Evolutionary conservation across 1,140 invertebrate genomes (phyloP).

Genomic region (silkworm (Bombyx mori)): ASM3026992v2 NC_085128.1:8257001-8257500

Average conservation of each 20-base stretch:
- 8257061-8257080: conserved; percentile 18
- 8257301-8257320: conserved; percentile 16
- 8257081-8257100: conserved; percentile 11
- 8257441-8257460: conserved; percentile 27
- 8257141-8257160: conserved; percentile 56
- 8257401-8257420: conserved; percentile 16
- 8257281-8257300: conserved; percentile 6
- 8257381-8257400: conserved; percentile 63
- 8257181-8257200: conserved; percentile 68
- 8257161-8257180: conserved; percentile 68
- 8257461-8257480: too few species aligned
- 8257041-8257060: conserved; percentile 29
- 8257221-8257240: conserved; percentile 28
- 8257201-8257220: conserved; percentile 61
- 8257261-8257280: too few species aligned
- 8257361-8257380: conserved; percentile 21
- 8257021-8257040: conserved; percentile 58
- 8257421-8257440: conserved; percentile 20
- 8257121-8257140: conserved; percentile 59
- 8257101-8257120: conserved; percentile 40
- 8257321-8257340: conserved; percentile 6
- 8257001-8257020: conserved; percentile 69
- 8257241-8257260: not conserved
- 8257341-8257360: conserved; percentile 8
- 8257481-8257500: too few species aligned